These are phyloP conservation scores for Thamnophis sirtalis DNA, from an alignment of 2,113 vertebrate species.

Conservation along the genomic window DNA sequence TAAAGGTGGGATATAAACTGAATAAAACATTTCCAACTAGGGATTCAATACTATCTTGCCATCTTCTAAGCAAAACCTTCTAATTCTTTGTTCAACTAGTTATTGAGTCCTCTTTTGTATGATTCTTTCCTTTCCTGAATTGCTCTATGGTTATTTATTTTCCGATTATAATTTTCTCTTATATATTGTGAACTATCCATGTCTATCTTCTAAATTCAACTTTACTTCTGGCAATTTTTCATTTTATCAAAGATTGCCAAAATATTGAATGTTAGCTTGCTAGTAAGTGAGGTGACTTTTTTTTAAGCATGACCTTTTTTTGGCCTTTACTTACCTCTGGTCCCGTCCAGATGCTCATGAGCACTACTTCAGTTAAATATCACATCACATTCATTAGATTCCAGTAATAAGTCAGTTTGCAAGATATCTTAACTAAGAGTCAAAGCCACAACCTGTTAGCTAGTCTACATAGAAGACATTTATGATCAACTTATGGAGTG, in stretches of 20 bases:
- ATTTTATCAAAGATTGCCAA: neutral
- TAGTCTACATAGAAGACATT: neutral
- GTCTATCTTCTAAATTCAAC: neutral
- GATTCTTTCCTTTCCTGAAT: neutral
- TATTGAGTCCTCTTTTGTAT: neutral
- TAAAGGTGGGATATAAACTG: too few relatives aligned
- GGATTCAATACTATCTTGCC: too few relatives aligned
- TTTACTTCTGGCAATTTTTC: neutral
- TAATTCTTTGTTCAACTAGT: neutral
- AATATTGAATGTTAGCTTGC: neutral
- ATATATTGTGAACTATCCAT: neutral
- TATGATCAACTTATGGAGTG: neutral
- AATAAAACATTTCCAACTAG: too few relatives aligned
- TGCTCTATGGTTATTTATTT: neutral
- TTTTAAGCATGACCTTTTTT: neutral
- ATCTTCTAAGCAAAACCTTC: neutral
- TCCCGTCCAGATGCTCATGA: neutral
- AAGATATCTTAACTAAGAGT: neutral
- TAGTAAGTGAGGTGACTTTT: neutral
- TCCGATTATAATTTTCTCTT: neutral
- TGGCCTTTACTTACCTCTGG: neutral
- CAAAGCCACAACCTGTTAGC: neutral
- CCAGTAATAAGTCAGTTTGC: neutral
- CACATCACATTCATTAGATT: neutral
- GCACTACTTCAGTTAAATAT: neutral